Conservation (phyloP, 2,113 vertebrate species). For the Semnornis frantzii region DNA sequence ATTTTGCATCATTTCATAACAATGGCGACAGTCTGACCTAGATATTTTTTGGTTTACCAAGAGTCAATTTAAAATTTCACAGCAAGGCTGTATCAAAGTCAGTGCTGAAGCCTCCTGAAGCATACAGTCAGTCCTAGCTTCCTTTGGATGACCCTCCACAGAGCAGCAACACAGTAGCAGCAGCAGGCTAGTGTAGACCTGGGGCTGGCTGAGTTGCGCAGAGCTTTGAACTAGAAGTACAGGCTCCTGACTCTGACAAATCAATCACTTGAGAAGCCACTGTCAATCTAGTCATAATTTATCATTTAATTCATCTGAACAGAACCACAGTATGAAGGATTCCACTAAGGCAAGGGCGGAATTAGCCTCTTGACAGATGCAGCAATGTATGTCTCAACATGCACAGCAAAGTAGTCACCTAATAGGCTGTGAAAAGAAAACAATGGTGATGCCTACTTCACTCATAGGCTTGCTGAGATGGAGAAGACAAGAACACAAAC, state of each 20-base stretch:
- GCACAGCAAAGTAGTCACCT: background rate
- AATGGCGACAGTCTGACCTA: fast-evolving
- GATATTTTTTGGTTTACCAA: background rate
- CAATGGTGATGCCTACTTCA: no score
- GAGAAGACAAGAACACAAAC: no score
- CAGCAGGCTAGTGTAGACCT: background rate
- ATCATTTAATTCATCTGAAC: background rate
- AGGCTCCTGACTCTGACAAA: background rate
- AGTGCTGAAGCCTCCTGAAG: background rate
- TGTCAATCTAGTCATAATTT: background rate
- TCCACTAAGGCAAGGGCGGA: conserved; percentile 12
- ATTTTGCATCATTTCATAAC: no score
- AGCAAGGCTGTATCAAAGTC: background rate
- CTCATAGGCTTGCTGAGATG: no score
- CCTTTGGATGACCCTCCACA: background rate
- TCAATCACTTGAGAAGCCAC: background rate
- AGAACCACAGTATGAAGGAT: background rate
- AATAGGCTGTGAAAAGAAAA: background rate
- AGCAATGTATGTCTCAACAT: conserved; percentile 11
- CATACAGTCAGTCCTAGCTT: background rate
- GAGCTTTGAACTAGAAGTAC: background rate
- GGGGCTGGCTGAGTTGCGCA: background rate
- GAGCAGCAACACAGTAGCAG: background rate
- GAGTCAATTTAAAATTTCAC: background rate
- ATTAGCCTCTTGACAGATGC: conserved; percentile 41